Evolutionary conservation across 2,113 vertebrate species (phyloP), one percentile per base, ranked within the genome.

Genomic region (Urocynchramus pylzowi): DNA sequence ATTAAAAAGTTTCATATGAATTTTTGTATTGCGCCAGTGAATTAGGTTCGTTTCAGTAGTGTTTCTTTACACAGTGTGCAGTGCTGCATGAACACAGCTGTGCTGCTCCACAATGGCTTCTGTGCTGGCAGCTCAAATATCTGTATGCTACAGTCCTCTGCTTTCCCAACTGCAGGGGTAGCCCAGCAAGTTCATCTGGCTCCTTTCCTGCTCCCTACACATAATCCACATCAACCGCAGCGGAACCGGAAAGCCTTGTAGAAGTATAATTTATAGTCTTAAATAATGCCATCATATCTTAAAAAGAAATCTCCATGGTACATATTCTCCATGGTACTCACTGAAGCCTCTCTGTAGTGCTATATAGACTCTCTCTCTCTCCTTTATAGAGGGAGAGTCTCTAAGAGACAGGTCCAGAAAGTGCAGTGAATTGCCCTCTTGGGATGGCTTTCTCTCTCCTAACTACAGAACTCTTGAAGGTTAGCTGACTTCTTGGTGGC

Each of bases 61-160:
- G 2, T 82, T 75, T 71, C 71, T 80, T 79, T 50, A 68, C 31
- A 65, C 44, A 23, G 57, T 53, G 67, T 41, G 74, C 61, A 79
- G 67, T 30, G 79, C 52, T 23, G 35, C 63, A 73, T 57, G 96
- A 74, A 80, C 59, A 86, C 63, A 76, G 63, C 63, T 85, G 67
- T 85, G 67, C 74, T 91, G n/a, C 35, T 84, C 59, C 68, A 80
- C 82, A 49, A 50, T 13, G 30, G 59, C 37, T 79, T 73, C 79
- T 74, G 45, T 37, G 49, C 79, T 88, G 71, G 44, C 82, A 93
- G 50, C 75, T 90, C 63, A 69, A 41, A n/a, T 69, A 18, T 35
- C 63, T 41, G 16, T 42, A n/a, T 17, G 53, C 31, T 22, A 13
- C 50, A 49, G 23, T 39, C 26, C 20, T 44, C 23, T 0, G 0